Evolutionary conservation across 2,888 invertebrate species (phyloP), one percentile per base, ranked within the genome.

Genomic region (Xiphydria camelus): DNA sequence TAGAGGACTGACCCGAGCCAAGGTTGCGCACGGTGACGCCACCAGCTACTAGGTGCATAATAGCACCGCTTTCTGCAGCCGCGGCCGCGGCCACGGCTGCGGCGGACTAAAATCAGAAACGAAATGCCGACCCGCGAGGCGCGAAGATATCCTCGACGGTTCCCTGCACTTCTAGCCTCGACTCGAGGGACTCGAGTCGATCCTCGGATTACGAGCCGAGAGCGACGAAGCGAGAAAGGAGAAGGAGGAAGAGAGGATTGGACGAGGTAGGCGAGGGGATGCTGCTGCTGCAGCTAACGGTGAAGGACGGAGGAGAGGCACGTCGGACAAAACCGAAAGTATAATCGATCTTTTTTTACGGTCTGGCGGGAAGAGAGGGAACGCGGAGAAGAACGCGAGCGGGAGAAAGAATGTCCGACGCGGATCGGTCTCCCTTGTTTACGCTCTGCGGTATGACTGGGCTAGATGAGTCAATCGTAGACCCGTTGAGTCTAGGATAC

Each of bases 1-100:
- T 72, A 71, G 72, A 71, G 72, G 72, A 72, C 69, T 73, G 73
- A 73, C 73, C 73, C 71, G 71, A 73, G 68, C 71, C 73, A 73
- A 73, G 73, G 73, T 72, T 73, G 69, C n/a, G n/a, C 67, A 62
- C 62, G 65, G 68, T 72, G 73, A 72, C 73, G 72, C 70, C 73
- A 72, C 70, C 70, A 64, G 65, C 66, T 70, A 70, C 70, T 70
- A 72, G 73, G 73, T 72, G 73, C 72, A 73, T 73, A 73, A 73
- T 73, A 70, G 70, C 66, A 62, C 62, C 62, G 61, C 59, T 60
- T 63, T 63, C 63, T 58, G 62, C 60, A 55, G 53, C 64, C 54
- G 62, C 54, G 49, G 55, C 57, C 51, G 56, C 56, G 53, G 61
- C 62, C n/a, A n/a, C 12, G 29, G 29, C 29, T 29, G 12, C 3